Evolutionary conservation across 2,113 vertebrate species (phyloP), one percentile per base, ranked within the genome.

Genomic region (Phalacrocorax pelagicus): DNA sequence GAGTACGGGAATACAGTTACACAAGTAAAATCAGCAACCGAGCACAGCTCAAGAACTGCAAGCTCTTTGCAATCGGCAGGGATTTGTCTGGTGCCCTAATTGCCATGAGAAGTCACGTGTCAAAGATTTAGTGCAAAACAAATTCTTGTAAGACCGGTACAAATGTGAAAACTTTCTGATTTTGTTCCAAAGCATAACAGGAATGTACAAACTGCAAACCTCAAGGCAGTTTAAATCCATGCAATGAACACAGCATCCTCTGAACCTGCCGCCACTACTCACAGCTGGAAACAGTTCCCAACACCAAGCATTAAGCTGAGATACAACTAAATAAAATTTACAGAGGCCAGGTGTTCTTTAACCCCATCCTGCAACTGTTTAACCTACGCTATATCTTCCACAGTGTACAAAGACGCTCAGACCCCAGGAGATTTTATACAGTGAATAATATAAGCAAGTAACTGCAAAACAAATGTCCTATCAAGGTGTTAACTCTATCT

Each of bases 141-240:
- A 95, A 82, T 30, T 34, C 40, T 77, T 51, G 11, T 27, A 22
- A 89, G 54, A 80, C 11, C 8, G 2, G 46, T 69, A 87, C 49
- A 82, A 87, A 77, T 10, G 57, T 55, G 70, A 85, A 84, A 91
- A 82, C 10, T 10, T 94, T 51, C 74, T 54, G 46, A 46, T 79
- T 16, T 72, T 78, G 77, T 88, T 86, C 81, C 77, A 47, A 91
- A 89, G 81, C 26, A 46, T 92, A 70, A 63, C 4, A 95, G 93
- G 89, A 97, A 92, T 95, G 95, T 96, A 89, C 30, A 54, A 61
- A 84, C 15, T 65, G 78, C 81, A 91, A 95, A 89, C 54, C 62
- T 90, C 81, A 34, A 75, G 79, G 73, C 74, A 77, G 89, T 70
- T 77, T 82, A 40, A 82, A 91, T 74, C 87, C 81, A 66, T 36